Evolutionary conservation across 1,140 invertebrate species (phyloP), one percentile per base, ranked within the genome.

Genomic region (Aphidius ervi): DNA sequence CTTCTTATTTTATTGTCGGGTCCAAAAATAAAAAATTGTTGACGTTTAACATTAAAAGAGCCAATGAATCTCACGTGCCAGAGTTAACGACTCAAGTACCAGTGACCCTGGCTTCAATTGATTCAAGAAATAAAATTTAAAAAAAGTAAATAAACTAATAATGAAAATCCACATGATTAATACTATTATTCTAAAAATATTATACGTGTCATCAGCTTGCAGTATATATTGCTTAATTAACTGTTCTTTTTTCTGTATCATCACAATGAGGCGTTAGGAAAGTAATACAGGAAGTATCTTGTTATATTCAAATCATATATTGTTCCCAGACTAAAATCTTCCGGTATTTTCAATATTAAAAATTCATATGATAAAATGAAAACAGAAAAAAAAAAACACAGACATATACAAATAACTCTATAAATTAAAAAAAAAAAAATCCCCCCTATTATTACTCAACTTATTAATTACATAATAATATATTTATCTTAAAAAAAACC

Each of bases 251-350:
- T 9, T 48, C 46, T n/a, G 4, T 7, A 5, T 48, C 3, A 48
- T 48, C 16, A 9, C 46, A n/a, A 48, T 10, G 46, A 48, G 46
- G 49, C 31, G 37, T 52, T 16, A 31, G 23, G 23, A 31, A 31
- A 31, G 23, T 31, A 31, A 1, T 31, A 56, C 54, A 23, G 54
- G 43, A 56, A 56, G 54, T 46, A 20, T 56, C 54, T 56, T 43
- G 54, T 56, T 56, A 56, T 46, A 56, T 56, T 56, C 54, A 56
- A 56, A 56, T 56, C 54, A 20, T 20, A 46, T 46, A 56, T 56
- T 56, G 54, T 56, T 56, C 31, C 23, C 23, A 31, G 23, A 31
- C 23, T 31, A 31, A 56, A 56, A 56, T 42, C 43, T 56, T 56
- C 45, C 54, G 54, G 23, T 31, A 31, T 46, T 56, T 43, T 46